A percentile compares a stretch with the other conserved stretches of the same genome.
Conservation (phyloP, 2,888 invertebrate genomes). For the Autographa gamma region DNA sequence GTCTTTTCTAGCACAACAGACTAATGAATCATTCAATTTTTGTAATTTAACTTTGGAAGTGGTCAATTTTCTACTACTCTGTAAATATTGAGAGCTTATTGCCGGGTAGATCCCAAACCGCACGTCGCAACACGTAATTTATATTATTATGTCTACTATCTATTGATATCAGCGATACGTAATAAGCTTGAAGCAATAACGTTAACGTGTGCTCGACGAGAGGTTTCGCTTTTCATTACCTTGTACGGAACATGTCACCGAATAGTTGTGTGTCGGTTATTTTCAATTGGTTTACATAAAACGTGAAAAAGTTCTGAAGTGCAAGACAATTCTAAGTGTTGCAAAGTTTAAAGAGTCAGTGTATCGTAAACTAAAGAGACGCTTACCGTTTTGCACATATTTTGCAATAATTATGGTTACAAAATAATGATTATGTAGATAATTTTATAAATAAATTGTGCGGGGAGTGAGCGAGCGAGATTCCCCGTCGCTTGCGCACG, state of each 20-base stretch:
- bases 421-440: conserved; percentile 81
- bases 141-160: conserved; percentile 75
- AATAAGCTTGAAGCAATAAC: conserved; percentile 86
- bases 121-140: conserved; percentile 84
- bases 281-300: conserved; percentile 80
- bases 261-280: conserved; percentile 85
- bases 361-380: conserved; percentile 85
- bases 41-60: conserved; percentile 87
- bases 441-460: conserved; percentile 71
- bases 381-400: conserved; percentile 88
- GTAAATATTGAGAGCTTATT: conserved; percentile 88
- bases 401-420: conserved; percentile 86
- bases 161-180: conserved; percentile 82
- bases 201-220: conserved; percentile 82
- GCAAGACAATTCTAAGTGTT: conserved; percentile 83
- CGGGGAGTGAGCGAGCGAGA: conserved; percentile 70
- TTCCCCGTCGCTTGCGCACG: conserved; percentile 76
- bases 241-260: conserved; percentile 80
- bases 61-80: conserved; percentile 88
- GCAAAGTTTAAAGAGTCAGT: conserved; percentile 83
- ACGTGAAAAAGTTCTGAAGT: conserved; percentile 77
- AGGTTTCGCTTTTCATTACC: conserved; percentile 80
- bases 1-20: conserved; percentile 85
- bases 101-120: conserved; percentile 85
- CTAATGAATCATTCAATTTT: conserved; percentile 79